Evolutionary conservation across 2,113 vertebrate genomes (phyloP), one percentile per base, ranked within the genome.

Genomic region (Apistogramma diplotaenia): DNA sequence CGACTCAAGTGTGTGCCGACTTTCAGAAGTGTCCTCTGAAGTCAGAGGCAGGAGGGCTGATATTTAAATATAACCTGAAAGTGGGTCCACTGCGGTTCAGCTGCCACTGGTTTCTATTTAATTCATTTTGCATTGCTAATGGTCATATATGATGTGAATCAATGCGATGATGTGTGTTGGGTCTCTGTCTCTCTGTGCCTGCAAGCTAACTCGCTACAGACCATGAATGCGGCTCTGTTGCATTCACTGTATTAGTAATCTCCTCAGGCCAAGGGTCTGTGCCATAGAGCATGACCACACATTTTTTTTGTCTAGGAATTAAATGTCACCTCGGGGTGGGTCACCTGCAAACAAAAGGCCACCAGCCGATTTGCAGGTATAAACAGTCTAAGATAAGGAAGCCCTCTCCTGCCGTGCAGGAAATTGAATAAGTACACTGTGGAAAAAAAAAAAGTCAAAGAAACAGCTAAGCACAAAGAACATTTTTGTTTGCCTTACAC

Each of bases 261-360:
- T 91, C 85, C 90, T 92, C 91, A 87, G 93, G 86, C 88, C 76
- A 71, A 79, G 85, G 90, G 85, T 61, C 83, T 82, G 89, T 73
- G 92, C 89, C 86, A 84, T 82, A 82, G 89, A 88, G 90, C 93
- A 91, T 90, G 92, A 92, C 88, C 82, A 61, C 89, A 90, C 86
- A 83, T 88, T 92, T 92, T 88, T 93, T 89, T 88, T 83, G 79
- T 87, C 76, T 74, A 76, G 87, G 93, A 94, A 94, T 91, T 94
- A 93, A 94, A 94, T 94, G 92, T 94, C 93, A 93, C 92, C 85
- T 89, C 77, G 56, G 88, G 91, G 91, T 82, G 92, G 93, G 93
- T 95, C 94, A 94, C 88, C 92, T 87, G 91, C 93, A 93, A 93
- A 95, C 94, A 94, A 94, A 93, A 93, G 93, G 90, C 88, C 92